Conservation (phyloP, 2,797 vertebrate genomes). For the Vultur gryphus region DNA sequence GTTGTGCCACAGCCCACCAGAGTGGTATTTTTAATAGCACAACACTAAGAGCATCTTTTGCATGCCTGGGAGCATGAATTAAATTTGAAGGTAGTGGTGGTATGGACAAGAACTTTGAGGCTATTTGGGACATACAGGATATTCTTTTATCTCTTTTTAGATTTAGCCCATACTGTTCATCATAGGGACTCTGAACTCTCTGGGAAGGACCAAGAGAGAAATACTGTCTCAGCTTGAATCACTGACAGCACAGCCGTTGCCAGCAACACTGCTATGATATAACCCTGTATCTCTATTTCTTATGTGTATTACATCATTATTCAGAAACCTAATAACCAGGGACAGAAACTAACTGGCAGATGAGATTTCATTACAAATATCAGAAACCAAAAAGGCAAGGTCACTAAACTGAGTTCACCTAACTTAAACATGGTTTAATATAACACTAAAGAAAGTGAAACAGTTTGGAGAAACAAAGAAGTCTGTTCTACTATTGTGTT, state of each 20-base stretch:
- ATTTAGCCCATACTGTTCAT: not conserved
- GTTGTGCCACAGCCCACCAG: not conserved
- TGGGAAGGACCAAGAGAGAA: not conserved
- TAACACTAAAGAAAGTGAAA: not conserved
- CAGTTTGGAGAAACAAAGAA: not conserved
- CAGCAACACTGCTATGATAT: not conserved
- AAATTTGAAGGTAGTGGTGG: not conserved
- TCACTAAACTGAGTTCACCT: not conserved
- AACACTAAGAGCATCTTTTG: not conserved
- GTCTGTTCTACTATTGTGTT: not conserved
- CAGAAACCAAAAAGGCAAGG: not conserved
- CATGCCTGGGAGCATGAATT: not conserved
- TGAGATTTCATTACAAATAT: not conserved
- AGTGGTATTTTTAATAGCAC: not conserved
- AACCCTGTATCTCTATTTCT: not conserved
- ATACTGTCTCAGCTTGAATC: not conserved
- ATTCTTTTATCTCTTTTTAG: not conserved
- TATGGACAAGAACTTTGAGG: not conserved
- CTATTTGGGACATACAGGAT: not conserved
- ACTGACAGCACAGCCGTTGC: not conserved
- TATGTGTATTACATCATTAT: not conserved
- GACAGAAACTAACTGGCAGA: not conserved
- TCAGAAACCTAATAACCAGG: not conserved
- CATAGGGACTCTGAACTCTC: not conserved
- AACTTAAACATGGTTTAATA: not conserved